Evolutionary conservation across 2,113 vertebrate species (phyloP), one percentile per base, ranked within the genome.

Genomic region (Lepisosteus oculatus): DNA sequence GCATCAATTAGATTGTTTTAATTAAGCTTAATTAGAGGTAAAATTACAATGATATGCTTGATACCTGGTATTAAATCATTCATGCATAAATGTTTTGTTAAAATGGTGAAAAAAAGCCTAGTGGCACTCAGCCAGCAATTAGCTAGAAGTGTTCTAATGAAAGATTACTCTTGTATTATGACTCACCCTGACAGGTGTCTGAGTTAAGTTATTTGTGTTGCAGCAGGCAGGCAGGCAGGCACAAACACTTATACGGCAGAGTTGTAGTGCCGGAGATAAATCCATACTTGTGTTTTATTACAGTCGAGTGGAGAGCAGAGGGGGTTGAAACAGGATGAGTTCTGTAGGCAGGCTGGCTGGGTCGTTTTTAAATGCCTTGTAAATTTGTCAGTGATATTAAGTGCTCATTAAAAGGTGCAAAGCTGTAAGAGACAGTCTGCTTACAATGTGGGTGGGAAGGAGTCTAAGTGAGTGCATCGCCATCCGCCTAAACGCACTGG

Each of bases 1-100:
- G 70, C 91, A 92, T 91, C 93, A 92, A 93, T 96, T 96, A 95
- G 90, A 92, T 91, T 89, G 92, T 95, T 96, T 95, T 95, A 96
- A 98, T 98, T 93, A 95, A 94, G 91, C 92, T 87, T 95, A 96
- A 98, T 98, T 95, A 96, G 93, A 94, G 92, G 93, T 90, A 93
- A 90, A 94, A 95, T 95, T 97, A 95, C 94, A 94, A 94, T 93
- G 94, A 96, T 94, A 91, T 90, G 92, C 91, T 93, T 92, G 94
- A 95, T 95, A 97, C 94, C 92, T 95, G 91, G 90, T 88, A 95
- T 96, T 95, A 95, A 96, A 96, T 95, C 95, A 94, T 90, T 89
- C 93, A 92, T 90, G 92, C 93, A 94, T 94, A 95, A 97, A 96
- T 96, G 94, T 95, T 95, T 92, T 92, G 93, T 94, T 94, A 90